phyloP scores from a whole-genome alignment of 2,888 invertebrate genomes.

The Parnassius mnemosyne region DNA sequence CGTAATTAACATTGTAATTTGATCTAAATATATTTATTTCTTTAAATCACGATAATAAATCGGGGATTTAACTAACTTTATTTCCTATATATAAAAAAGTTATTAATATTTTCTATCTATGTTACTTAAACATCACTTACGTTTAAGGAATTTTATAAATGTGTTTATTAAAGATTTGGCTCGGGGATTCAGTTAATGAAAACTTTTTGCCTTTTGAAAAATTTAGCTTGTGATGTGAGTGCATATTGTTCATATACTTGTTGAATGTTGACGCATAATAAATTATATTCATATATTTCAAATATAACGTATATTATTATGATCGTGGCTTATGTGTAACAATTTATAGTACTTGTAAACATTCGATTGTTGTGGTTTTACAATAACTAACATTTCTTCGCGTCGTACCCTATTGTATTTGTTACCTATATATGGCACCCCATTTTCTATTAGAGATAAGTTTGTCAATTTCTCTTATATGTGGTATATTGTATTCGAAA shows the following conservation, averaged over 20 bases:
- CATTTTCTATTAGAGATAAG: slow-evolving; percentile 52
- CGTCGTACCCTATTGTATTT: slow-evolving; percentile 26
- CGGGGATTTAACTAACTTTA: too few species aligned
- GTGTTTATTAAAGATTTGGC: not conserved
- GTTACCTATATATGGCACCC: slow-evolving; percentile 10
- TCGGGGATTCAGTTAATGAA: slow-evolving; percentile 9
- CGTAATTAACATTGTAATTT: too few species aligned
- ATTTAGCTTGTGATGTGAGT: slow-evolving; percentile 58
- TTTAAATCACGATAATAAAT: too few species aligned
- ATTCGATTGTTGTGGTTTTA: slow-evolving; percentile 29
- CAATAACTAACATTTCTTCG: slow-evolving; percentile 37
- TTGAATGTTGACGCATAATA: slow-evolving; percentile 79
- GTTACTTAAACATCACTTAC: too few species aligned
- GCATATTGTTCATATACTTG: slow-evolving; percentile 54
- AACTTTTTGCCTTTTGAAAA: slow-evolving; percentile 49
- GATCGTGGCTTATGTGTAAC: slow-evolving; percentile 64
- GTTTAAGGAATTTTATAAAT: too few species aligned
- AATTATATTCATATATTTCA: slow-evolving; percentile 50
- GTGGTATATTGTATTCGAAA: slow-evolving; percentile 60
- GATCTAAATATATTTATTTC: too few species aligned
- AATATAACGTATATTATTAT: slow-evolving; percentile 51
- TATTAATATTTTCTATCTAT: too few species aligned
- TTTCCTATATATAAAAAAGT: too few species aligned
- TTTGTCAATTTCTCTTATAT: slow-evolving; percentile 45
- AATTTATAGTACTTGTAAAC: slow-evolving; percentile 33